phyloP scores from a whole-genome alignment of 1,140 invertebrate species.

The Zaprionus ghesquierei region DNA sequence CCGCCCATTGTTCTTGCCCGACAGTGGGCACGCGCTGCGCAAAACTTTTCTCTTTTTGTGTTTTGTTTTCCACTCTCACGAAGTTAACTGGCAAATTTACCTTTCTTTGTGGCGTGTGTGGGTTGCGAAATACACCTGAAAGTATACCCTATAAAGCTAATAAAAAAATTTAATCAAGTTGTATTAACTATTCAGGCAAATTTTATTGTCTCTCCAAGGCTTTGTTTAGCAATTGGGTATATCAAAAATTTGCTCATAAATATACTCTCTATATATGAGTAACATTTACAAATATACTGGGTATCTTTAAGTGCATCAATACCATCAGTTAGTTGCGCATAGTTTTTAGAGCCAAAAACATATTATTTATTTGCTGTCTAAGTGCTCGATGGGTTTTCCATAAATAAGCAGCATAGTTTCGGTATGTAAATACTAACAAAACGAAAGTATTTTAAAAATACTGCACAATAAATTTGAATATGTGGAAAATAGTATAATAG shows the following conservation, averaged over 20 bases:
- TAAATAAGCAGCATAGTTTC: background rate
- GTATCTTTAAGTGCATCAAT: too few relatives aligned
- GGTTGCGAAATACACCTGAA: background rate
- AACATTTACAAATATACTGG: too few relatives aligned
- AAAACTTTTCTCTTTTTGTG: slow-evolving; percentile 19
- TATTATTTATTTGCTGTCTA: background rate
- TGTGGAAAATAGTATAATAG: background rate
- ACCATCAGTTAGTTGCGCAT: too few relatives aligned
- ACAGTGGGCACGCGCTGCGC: slow-evolving; percentile 30
- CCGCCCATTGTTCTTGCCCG: slow-evolving; percentile 62
- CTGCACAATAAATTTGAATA: background rate
- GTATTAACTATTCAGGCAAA: background rate
- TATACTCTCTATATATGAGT: too few relatives aligned
- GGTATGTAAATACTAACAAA: background rate
- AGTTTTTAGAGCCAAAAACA: too few relatives aligned
- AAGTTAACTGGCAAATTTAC: background rate
- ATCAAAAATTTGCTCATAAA: too few relatives aligned
- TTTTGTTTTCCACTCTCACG: background rate
- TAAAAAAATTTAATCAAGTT: background rate
- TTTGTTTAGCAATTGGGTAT: too few relatives aligned
- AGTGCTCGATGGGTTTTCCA: background rate
- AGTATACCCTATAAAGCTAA: background rate
- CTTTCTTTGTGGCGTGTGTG: background rate
- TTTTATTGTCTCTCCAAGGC: too few relatives aligned
- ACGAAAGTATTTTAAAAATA: background rate